phyloP scores from a whole-genome alignment of 1,140 invertebrate genomes.

The Telenomus remus region DNA sequence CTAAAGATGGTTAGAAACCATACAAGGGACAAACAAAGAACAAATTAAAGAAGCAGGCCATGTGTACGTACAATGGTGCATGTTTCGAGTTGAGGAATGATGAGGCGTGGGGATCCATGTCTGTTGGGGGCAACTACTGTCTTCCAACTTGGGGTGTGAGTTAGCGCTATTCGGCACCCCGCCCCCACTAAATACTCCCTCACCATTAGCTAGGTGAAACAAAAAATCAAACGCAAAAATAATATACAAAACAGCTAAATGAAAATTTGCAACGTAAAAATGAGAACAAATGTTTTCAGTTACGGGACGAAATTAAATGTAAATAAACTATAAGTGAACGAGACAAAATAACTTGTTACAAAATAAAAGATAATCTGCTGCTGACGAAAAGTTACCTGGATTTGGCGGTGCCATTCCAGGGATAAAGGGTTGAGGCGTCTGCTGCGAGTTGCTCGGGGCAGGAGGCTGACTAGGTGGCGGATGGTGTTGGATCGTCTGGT shows the following conservation, averaged over 20 bases:
- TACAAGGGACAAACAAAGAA: slow-evolving; percentile 15
- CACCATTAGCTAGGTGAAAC: slow-evolving; percentile 71
- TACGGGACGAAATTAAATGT: too few relatives aligned
- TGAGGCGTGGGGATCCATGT: slow-evolving; percentile 74
- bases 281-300: neutral
- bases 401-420: slow-evolving; percentile 66
- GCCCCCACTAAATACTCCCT: slow-evolving; percentile 72
- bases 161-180: slow-evolving; percentile 68
- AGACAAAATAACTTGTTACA: too few relatives aligned
- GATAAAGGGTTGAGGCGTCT: slow-evolving; percentile 69
- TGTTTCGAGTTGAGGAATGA: slow-evolving; percentile 71
- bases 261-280: slow-evolving; percentile 6
- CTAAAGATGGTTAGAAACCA: slow-evolving; percentile 4
- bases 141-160: slow-evolving; percentile 71
- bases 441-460: slow-evolving; percentile 66
- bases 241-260: slow-evolving; percentile 55
- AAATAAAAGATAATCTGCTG: too few relatives aligned
- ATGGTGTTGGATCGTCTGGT: slow-evolving; percentile 88
- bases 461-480: slow-evolving; percentile 77
- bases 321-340: too few relatives aligned
- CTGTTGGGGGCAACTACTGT: slow-evolving; percentile 73
- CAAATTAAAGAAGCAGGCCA: slow-evolving; percentile 46
- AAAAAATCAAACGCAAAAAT: slow-evolving; percentile 65
- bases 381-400: slow-evolving; percentile 63
- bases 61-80: slow-evolving; percentile 74